A percentile compares a stretch with the other conserved stretches of the same genome.
phyloP scores from a whole-genome alignment of 2,888 invertebrate genomes.

The Netelia inedita region DNA sequence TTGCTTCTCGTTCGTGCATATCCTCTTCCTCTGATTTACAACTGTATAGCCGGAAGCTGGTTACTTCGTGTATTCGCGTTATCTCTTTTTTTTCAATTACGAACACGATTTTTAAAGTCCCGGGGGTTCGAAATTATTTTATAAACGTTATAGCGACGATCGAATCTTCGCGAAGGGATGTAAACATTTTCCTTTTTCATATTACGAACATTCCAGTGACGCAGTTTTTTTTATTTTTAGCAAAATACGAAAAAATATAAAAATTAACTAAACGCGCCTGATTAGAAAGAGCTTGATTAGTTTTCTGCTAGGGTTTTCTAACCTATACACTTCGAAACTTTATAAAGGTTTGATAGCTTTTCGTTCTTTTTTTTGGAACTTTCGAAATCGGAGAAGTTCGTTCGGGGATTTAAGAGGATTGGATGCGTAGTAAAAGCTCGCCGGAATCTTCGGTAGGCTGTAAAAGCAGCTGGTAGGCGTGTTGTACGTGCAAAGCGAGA shows the following conservation, averaged over 20 bases:
- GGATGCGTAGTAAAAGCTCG: background rate
- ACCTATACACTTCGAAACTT: background rate
- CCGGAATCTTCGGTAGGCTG: background rate
- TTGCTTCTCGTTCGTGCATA: slow-evolving; percentile 43
- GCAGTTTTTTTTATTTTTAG: background rate
- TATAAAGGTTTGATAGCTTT: background rate
- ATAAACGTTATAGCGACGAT: too few relatives aligned
- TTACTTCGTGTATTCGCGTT: background rate
- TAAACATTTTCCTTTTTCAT: background rate
- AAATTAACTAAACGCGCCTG: background rate
- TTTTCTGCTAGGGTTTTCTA: too few relatives aligned
- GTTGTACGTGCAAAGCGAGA: background rate
- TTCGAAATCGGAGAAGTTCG: background rate
- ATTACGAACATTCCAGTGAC: background rate
- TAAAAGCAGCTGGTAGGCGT: background rate
- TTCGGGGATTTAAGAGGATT: background rate
- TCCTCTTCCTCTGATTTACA: slow-evolving; percentile 36
- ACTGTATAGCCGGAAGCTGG: background rate
- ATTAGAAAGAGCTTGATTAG: too few relatives aligned
- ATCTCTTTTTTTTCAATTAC: slow-evolving; percentile 9
- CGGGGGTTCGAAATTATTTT: background rate
- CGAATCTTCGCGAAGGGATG: too few relatives aligned
- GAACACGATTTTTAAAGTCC: background rate
- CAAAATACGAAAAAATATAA: background rate
- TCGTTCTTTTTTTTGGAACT: background rate